Evolutionary conservation across 2,888 invertebrate genomes (phyloP).

Genomic region (Dromius quadrimaculatus): DNA sequence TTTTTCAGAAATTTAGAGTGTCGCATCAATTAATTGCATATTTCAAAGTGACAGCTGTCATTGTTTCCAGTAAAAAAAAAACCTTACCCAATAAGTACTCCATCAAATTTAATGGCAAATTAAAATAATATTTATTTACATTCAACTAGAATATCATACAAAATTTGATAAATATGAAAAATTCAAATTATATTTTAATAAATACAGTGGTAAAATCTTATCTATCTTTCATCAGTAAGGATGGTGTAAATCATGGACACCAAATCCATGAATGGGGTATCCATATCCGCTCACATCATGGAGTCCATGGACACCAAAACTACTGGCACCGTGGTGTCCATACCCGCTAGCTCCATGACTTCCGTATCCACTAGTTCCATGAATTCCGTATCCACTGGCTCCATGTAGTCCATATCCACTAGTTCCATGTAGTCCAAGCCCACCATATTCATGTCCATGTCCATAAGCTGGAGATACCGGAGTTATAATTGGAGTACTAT

Average conservation of each 20-base stretch:
- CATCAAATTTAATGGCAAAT: too few species aligned
- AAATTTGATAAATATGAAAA: too few species aligned
- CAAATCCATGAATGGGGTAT: not conserved
- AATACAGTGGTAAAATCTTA: too few species aligned
- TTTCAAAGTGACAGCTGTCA: too few species aligned
- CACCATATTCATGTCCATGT: slow-evolving; percentile 31
- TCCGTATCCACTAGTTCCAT: slow-evolving; percentile 9
- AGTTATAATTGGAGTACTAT: not conserved
- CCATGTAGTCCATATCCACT: slow-evolving; percentile 20
- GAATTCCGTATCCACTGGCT: slow-evolving; percentile 10
- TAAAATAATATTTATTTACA: too few species aligned
- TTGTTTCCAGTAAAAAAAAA: too few species aligned
- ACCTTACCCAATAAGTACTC: too few species aligned
- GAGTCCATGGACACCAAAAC: slow-evolving; percentile 26
- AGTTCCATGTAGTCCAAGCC: slow-evolving; percentile 26
- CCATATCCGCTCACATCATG: slow-evolving; percentile 9
- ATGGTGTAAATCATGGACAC: not conserved
- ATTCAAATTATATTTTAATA: too few species aligned
- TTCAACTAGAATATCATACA: too few species aligned
- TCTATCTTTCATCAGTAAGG: not conserved
- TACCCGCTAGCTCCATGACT: slow-evolving; percentile 14
- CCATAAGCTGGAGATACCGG: not conserved
- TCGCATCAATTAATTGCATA: too few species aligned
- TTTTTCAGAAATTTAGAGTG: too few species aligned
- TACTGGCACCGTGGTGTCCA: slow-evolving; percentile 2